These are phyloP conservation scores for Calliopsis andreniformis DNA, from an alignment of 1,140 invertebrate genomes.

Conservation along the genomic window DNA sequence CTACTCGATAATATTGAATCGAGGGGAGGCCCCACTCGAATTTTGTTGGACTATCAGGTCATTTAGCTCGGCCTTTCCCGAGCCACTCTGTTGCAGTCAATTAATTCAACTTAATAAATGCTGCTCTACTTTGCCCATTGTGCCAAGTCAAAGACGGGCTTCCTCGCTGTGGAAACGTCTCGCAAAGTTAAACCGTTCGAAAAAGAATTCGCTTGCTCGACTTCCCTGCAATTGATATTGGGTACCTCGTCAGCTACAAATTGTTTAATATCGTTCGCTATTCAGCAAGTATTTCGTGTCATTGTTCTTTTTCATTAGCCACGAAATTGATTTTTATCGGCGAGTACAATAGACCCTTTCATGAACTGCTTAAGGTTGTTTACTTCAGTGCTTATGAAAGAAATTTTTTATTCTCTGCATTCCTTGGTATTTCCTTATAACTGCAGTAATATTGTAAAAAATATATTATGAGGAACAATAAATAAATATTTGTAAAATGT, in stretches of 20 bases:
- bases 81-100: conserved; percentile 10
- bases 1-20: conserved; percentile 44
- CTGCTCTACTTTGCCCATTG: conserved; percentile 11
- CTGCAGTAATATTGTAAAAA: too few relatives aligned
- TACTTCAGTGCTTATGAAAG: too few relatives aligned
- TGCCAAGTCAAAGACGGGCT: background rate
- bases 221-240: background rate
- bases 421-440: too few relatives aligned
- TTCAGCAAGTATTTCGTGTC: background rate
- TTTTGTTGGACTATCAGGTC: conserved; percentile 5
- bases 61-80: background rate
- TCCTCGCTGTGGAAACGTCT: background rate
- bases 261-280: conserved; percentile 19
- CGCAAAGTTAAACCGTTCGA: background rate
- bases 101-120: conserved; percentile 44
- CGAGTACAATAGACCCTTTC: too few relatives aligned
- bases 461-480: too few relatives aligned
- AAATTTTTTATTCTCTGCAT: too few relatives aligned
- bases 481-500: too few relatives aligned
- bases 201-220: background rate
- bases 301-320: too few relatives aligned
- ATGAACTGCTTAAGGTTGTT: too few relatives aligned
- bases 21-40: conserved; percentile 20
- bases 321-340: too few relatives aligned
- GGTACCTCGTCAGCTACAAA: background rate